Evolutionary conservation across 2,888 invertebrate species (phyloP), one percentile per base, ranked within the genome.

Genomic region (Maniola hyperantus): DNA sequence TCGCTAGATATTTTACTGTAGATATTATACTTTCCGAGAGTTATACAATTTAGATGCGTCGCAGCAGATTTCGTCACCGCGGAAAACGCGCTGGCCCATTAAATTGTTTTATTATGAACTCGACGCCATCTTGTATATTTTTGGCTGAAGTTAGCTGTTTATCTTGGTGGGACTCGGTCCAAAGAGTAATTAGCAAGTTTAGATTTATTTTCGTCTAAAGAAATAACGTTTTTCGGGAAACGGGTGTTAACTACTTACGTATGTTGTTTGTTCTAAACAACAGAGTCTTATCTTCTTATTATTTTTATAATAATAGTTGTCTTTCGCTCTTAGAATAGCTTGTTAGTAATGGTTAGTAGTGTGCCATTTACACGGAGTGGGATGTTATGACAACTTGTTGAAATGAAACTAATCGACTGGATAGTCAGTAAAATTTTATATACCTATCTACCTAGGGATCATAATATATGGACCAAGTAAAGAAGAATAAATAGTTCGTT

Each of bases 21-120:
- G 62, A 42, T 55, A 54, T 46, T 33, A 54, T 53, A 89, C 85
- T 84, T 84, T 88, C 88, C 87, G 88, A 84, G 81, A 57, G 82
- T 91, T 91, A 88, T 90, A 89, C 81, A 92, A 89, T 85, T 77
- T 80, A 83, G 84, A 87, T 88, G 88, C 89, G 90, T 87, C 87
- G 87, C 87, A 88, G 89, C 86, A 81, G 84, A 89, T 92, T 91
- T 92, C 91, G 90, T 91, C 91, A 91, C 90, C 89, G 86, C 91
- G 91, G 91, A 89, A 92, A 91, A 86, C 90, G 91, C 88, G 91
- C 87, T 90, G 91, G 91, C 91, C 91, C 91, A 91, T 92, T 92
- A 92, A 91, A 92, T 91, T 90, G 91, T 91, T 92, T 91, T 92
- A 92, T 91, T 92, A 91, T 91, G 91, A 89, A 91, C 89, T 82